phyloP scores from a whole-genome alignment of 2,888 invertebrate genomes.

The Macrophya annulata region DNA sequence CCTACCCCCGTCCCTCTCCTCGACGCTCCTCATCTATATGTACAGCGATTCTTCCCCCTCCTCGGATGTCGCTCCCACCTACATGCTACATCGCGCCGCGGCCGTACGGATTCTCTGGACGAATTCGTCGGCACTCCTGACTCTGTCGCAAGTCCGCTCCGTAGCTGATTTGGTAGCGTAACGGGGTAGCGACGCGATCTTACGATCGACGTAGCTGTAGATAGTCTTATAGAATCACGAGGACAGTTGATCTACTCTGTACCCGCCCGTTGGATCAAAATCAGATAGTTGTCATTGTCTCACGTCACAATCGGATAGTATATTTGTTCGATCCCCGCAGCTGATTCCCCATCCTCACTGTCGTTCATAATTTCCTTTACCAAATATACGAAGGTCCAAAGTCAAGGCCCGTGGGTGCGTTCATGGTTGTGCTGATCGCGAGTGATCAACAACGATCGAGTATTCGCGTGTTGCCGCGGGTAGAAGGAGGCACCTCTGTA shows the following conservation, averaged over 20 bases:
- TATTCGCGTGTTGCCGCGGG: not conserved
- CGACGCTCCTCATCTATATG: not conserved
- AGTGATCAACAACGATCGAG: conserved; percentile 38
- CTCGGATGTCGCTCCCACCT: conserved; percentile 35
- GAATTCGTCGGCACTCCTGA: conserved; percentile 46
- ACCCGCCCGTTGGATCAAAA: not conserved
- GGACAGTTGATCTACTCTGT: not conserved
- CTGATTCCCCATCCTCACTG: not conserved
- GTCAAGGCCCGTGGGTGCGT: not conserved
- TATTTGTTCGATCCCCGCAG: not conserved
- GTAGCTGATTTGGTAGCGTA: conserved; percentile 25
- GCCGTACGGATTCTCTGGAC: conserved; percentile 35
- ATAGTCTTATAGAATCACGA: not conserved
- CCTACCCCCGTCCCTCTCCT: not conserved
- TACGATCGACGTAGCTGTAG: conserved; percentile 25
- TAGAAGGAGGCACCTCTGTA: not conserved
- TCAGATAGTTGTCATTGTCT: not conserved
- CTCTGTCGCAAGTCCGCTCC: conserved; percentile 40
- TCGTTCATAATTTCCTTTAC: not conserved
- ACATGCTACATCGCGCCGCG: conserved; percentile 9
- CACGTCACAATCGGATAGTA: not conserved
- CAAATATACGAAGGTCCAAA: conserved; percentile 1
- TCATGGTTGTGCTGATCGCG: not conserved
- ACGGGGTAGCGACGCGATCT: conserved; percentile 19
- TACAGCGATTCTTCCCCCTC: conserved; percentile 13